phyloP scores from a whole-genome alignment of 1,140 invertebrate species.

The Drosophila repletoides region DNA sequence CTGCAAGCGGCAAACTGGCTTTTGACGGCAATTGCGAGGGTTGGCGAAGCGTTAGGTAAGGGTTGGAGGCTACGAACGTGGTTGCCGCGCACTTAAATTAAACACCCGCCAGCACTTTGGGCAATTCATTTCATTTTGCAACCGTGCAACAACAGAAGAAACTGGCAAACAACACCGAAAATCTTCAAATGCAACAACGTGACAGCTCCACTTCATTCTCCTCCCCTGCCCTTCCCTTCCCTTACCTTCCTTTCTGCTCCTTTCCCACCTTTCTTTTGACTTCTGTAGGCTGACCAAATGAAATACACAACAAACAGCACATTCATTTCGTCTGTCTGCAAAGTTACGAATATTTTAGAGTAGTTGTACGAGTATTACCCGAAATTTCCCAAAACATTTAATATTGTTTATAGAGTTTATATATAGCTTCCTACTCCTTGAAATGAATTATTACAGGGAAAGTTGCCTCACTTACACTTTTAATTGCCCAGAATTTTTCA shows the following conservation, averaged over 20 bases:
- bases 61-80: too few species aligned
- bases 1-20: slow-evolving; percentile 1
- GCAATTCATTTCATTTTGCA: slow-evolving; percentile 67
- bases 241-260: not conserved
- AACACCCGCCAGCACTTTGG: slow-evolving; percentile 65
- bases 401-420: too few species aligned
- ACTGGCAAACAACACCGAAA: slow-evolving; percentile 31
- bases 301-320: not conserved
- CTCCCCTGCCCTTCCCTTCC: not conserved
- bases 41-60: slow-evolving; percentile 30
- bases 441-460: too few species aligned
- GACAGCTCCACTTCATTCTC: slow-evolving; percentile 39
- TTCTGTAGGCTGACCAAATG: slow-evolving; percentile 19
- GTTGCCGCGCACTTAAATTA: slow-evolving; percentile 65
- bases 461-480: too few species aligned
- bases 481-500: too few species aligned
- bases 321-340: not conserved
- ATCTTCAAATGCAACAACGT: slow-evolving; percentile 50
- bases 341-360: not conserved
- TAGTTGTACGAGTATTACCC: not conserved
- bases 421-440: too few species aligned
- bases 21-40: slow-evolving; percentile 21
- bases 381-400: too few species aligned
- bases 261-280: not conserved
- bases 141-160: slow-evolving; percentile 4